Conservation (phyloP, 2,797 vertebrate genomes). For the Danio jaintianensis region DNA sequence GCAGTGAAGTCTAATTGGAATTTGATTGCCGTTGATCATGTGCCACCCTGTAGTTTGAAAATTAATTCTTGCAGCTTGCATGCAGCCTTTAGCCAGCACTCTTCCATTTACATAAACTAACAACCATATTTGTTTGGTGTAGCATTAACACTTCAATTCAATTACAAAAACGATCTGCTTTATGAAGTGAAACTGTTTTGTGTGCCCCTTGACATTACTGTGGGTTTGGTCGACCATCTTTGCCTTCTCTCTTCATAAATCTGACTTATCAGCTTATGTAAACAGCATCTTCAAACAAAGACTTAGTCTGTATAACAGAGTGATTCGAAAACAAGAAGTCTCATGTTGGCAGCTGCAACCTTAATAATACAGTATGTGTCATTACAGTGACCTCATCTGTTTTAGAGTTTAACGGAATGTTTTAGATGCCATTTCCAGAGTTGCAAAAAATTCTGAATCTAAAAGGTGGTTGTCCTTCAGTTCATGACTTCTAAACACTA, state of each 20-base stretch:
- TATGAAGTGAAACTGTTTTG: constrained; percentile 39
- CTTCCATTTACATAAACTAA: constrained; percentile 49
- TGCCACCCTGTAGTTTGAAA: constrained; percentile 50
- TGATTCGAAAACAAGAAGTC: neutral
- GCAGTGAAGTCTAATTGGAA: constrained; percentile 53
- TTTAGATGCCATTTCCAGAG: no score
- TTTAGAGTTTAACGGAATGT: neutral
- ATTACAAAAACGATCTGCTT: constrained; percentile 47
- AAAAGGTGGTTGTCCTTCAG: neutral
- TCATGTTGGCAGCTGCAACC: constrained; percentile 24
- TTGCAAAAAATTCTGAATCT: neutral
- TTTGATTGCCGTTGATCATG: constrained; percentile 59
- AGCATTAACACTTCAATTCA: constrained; percentile 44
- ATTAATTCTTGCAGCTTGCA: constrained; percentile 51
- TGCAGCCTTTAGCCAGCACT: constrained; percentile 47
- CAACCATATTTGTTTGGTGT: constrained; percentile 46
- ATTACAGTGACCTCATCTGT: neutral
- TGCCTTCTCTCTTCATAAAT: constrained; percentile 30
- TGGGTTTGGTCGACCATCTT: constrained; percentile 19
- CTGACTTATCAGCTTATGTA: constrained; percentile 30
- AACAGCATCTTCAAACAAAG: constrained; percentile 20
- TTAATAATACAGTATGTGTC: neutral
- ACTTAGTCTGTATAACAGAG: neutral
- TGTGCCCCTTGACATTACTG: constrained; percentile 24
- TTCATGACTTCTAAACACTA: neutral